phyloP scores from a whole-genome alignment of 2,797 vertebrate genomes.

The Periparus ater region DNA sequence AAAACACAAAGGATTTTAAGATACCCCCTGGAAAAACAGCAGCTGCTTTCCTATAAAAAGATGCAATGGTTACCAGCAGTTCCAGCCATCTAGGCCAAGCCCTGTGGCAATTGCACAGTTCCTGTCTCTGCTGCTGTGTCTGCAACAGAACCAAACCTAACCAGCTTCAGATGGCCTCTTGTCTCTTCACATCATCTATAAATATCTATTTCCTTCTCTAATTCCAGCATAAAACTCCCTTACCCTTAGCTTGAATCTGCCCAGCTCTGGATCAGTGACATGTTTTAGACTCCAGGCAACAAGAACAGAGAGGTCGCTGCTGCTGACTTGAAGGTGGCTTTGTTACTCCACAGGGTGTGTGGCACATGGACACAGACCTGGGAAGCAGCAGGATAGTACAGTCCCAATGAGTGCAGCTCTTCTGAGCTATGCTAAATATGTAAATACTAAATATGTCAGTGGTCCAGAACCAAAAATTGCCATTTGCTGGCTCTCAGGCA shows the following conservation, averaged over 20 bases:
- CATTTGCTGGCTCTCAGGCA: background rate
- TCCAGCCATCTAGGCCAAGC: background rate
- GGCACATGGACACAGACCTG: too few species aligned
- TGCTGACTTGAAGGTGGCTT: background rate
- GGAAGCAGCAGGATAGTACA: background rate
- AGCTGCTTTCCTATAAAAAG: background rate
- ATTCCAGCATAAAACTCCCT: background rate
- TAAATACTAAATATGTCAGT: background rate
- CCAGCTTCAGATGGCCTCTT: background rate
- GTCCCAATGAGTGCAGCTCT: background rate
- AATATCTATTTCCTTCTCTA: background rate
- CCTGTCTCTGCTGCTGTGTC: background rate
- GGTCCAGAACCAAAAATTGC: background rate
- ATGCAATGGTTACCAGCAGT: background rate
- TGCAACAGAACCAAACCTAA: background rate
- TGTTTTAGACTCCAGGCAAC: background rate
- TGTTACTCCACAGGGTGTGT: background rate
- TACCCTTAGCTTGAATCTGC: background rate
- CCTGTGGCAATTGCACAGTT: background rate
- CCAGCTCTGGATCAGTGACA: background rate
- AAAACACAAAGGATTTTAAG: background rate
- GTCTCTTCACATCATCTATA: background rate
- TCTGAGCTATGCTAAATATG: background rate
- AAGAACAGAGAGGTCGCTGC: background rate
- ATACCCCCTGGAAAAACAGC: background rate